A percentile compares a stretch with the other conserved stretches of the same genome.
These are phyloP conservation scores for Amblyteles armatorius DNA, from an alignment of 2,888 invertebrate genomes.

Conservation along the genomic window DNA sequence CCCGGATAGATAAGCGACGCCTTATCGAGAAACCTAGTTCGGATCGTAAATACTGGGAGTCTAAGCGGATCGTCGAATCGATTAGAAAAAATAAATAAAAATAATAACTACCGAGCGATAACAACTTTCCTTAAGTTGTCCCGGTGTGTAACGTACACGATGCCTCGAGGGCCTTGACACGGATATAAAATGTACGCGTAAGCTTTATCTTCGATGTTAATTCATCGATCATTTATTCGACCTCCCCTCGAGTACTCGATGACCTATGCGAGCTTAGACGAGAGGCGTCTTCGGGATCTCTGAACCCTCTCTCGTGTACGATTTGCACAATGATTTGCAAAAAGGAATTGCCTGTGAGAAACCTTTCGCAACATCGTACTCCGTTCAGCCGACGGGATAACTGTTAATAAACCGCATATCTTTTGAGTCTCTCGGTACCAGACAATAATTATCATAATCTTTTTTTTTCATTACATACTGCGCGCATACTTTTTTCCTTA, in stretches of 20 bases:
- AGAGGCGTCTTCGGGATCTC: not conserved
- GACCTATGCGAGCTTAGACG: constrained; percentile 33
- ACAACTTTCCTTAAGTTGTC: constrained; percentile 52
- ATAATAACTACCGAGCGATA: constrained; percentile 6
- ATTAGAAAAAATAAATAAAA: not conserved
- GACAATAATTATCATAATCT: not conserved
- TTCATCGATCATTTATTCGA: constrained; percentile 65
- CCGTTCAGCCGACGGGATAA: not conserved
- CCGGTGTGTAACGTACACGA: constrained; percentile 1
- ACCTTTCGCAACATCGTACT: not conserved
- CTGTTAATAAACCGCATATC: not conserved
- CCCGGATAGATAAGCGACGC: not conserved
- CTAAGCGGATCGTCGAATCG: not conserved
- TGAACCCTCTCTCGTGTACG: not conserved
- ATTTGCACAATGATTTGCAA: constrained; percentile 12
- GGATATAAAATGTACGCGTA: constrained; percentile 49
- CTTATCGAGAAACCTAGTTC: constrained; percentile 9
- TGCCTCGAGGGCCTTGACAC: constrained; percentile 54
- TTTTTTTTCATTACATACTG: not conserved
- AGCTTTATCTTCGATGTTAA: constrained; percentile 54
- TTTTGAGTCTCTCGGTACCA: not conserved
- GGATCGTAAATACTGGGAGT: not conserved
- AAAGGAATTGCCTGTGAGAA: constrained; percentile 2
- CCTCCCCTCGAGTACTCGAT: constrained; percentile 31
- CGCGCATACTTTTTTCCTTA: not conserved